Conservation (phyloP, 64 coral and sea anemone species). For the Montipora sp. region DNA sequence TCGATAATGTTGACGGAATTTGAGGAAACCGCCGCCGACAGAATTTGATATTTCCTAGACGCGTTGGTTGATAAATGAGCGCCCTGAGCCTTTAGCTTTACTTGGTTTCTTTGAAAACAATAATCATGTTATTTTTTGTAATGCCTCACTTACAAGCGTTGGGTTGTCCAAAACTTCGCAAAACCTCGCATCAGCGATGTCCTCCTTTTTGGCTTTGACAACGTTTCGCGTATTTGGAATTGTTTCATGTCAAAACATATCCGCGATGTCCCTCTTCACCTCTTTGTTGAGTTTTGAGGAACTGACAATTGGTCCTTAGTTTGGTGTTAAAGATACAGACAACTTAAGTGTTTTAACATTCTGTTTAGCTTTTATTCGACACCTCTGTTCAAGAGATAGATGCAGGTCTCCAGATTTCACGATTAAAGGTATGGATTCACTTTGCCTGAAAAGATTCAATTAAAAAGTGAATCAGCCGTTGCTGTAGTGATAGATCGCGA, state of each 20-base stretch:
- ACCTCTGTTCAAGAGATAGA: background rate
- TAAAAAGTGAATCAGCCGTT: too few relatives aligned
- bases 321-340: background rate
- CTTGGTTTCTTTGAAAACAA: background rate
- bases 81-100: too few relatives aligned
- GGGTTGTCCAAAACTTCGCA: too few relatives aligned
- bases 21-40: background rate
- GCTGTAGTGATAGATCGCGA: too few relatives aligned
- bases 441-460: too few relatives aligned
- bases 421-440: too few relatives aligned
- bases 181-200: background rate
- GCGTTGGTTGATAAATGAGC: background rate
- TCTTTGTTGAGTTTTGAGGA: background rate
- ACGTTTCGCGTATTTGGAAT: background rate
- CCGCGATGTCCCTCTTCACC: too few relatives aligned
- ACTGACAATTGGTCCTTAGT: background rate
- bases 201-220: background rate
- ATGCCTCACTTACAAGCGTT: too few relatives aligned
- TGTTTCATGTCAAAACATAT: too few relatives aligned
- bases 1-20: background rate
- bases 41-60: constrained; percentile 23
- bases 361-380: background rate
- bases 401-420: too few relatives aligned
- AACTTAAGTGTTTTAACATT: background rate
- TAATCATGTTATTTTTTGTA: background rate